A percentile compares a stretch with the other conserved stretches of the same genome.
phyloP scores from a whole-genome alignment of 2,888 invertebrate genomes.

The Eulithis testata region DNA sequence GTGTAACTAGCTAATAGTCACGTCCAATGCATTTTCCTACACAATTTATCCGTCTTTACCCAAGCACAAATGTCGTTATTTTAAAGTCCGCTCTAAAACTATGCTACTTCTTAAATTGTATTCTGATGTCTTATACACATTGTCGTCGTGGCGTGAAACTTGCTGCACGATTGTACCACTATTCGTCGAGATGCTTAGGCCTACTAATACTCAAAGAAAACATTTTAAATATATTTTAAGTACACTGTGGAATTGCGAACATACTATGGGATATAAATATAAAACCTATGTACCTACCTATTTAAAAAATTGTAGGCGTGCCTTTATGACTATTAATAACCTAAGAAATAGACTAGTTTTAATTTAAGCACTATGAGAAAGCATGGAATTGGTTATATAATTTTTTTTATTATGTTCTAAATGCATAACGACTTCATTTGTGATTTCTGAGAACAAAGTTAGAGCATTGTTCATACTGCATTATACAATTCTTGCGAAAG shows the following conservation, averaged over 20 bases:
- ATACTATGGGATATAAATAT: neutral
- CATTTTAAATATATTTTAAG: too few relatives aligned
- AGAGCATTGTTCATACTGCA: constrained; percentile 37
- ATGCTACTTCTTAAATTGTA: constrained; percentile 1
- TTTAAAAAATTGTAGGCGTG: neutral
- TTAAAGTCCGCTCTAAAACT: constrained; percentile 14
- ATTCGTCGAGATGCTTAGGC: too few relatives aligned
- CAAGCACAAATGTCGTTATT: constrained; percentile 15
- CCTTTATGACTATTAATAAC: neutral
- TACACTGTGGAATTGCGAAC: neutral
- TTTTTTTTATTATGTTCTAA: constrained; percentile 1
- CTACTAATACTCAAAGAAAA: too few relatives aligned
- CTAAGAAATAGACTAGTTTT: constrained; percentile 2
- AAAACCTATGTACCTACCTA: neutral
- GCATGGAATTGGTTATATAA: constrained; percentile 8
- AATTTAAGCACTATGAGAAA: neutral
- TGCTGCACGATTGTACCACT: too few relatives aligned
- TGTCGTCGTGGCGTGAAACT: neutral
- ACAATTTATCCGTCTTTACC: constrained; percentile 14
- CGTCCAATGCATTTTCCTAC: constrained; percentile 17
- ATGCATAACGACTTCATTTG: constrained; percentile 11
- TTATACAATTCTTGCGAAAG: constrained; percentile 40
- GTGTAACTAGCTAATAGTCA: neutral
- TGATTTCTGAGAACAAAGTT: constrained; percentile 37
- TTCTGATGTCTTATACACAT: neutral